phyloP scores from a whole-genome alignment of 2,113 vertebrate species.

The Piliocolobus tephrosceles region DNA sequence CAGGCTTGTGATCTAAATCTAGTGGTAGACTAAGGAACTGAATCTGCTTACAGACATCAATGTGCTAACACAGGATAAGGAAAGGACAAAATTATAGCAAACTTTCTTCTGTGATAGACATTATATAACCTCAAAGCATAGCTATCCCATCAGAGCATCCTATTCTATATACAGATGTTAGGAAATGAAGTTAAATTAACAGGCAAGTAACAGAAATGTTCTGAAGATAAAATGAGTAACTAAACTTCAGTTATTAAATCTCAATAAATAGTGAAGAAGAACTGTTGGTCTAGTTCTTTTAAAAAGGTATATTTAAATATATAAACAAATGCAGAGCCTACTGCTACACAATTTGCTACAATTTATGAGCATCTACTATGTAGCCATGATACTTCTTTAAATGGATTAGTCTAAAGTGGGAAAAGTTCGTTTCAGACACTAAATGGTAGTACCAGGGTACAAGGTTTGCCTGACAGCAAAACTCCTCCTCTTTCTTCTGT shows the following conservation, averaged over 20 bases:
- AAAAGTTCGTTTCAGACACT: background rate
- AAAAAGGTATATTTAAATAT: background rate
- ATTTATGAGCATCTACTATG: background rate
- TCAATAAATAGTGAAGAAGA: background rate
- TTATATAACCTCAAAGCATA: background rate
- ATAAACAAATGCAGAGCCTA: background rate
- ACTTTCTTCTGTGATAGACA: background rate
- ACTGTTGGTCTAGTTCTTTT: background rate
- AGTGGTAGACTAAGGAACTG: background rate
- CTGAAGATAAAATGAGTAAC: background rate
- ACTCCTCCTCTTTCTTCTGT: background rate
- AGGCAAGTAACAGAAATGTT: background rate
- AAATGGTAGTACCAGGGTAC: background rate
- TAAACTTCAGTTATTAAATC: background rate
- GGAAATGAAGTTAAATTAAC: background rate
- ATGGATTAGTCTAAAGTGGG: background rate
- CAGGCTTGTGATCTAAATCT: background rate
- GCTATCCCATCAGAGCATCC: background rate
- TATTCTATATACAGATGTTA: background rate
- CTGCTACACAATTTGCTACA: background rate
- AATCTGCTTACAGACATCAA: background rate
- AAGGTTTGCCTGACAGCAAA: background rate
- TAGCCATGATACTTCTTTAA: background rate
- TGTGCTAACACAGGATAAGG: background rate
- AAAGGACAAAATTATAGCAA: background rate